phyloP scores from a whole-genome alignment of 2,113 vertebrate genomes.

The Callorhinus ursinus region DNA sequence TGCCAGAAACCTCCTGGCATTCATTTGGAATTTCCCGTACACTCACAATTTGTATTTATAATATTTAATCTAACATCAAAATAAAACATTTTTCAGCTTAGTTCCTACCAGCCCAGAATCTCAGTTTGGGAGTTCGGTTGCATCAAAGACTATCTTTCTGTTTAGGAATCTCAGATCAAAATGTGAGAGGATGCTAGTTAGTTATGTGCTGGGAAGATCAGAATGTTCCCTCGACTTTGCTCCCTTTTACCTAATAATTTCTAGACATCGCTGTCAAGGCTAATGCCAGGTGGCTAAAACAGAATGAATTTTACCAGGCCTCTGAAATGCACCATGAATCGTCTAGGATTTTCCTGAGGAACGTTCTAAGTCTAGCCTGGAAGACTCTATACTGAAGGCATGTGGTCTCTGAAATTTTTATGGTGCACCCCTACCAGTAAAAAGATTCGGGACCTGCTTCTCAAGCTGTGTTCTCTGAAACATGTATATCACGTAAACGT shows the following conservation, averaged over 20 bases:
- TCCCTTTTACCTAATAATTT: not conserved
- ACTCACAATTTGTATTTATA: slow-evolving; percentile 74
- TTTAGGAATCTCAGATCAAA: slow-evolving; percentile 1
- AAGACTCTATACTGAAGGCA: not conserved
- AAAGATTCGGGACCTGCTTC: not conserved
- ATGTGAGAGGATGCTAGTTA: not conserved
- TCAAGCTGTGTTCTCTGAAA: not conserved
- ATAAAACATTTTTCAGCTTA: slow-evolving; percentile 66
- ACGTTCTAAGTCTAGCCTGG: not conserved
- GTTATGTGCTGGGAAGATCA: not conserved
- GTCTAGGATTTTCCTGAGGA: slow-evolving; percentile 9
- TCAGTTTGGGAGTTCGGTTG: slow-evolving; percentile 1
- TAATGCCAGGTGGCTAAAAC: not conserved
- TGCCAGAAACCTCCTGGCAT: slow-evolving; percentile 72
- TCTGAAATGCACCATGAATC: not conserved
- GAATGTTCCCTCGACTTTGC: not conserved
- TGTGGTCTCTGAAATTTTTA: not conserved
- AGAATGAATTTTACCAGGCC: not conserved
- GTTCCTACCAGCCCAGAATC: slow-evolving; percentile 36
- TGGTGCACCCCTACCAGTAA: not conserved
- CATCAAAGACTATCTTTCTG: not conserved
- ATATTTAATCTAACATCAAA: slow-evolving; percentile 75
- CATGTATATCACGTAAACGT: not conserved
- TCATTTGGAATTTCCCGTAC: slow-evolving; percentile 73
- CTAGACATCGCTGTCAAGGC: slow-evolving; percentile 19